A percentile compares a stretch with the other conserved stretches of the same genome.
These are phyloP conservation scores for Eueremaeus valkanovi DNA, from an alignment of 2,888 invertebrate species.

Conservation along the genomic window DNA sequence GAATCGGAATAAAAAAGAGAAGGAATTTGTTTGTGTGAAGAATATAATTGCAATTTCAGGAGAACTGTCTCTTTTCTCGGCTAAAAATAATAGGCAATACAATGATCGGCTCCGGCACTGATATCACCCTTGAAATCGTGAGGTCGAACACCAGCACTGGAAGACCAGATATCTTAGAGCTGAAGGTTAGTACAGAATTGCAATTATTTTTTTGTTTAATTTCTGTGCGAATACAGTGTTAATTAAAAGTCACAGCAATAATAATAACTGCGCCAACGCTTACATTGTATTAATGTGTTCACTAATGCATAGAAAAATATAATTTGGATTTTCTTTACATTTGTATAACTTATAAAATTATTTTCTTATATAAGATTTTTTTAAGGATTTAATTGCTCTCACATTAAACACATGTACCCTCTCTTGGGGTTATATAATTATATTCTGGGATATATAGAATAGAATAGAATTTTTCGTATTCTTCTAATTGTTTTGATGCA, in stretches of 20 bases:
- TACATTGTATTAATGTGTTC: constrained; percentile 16
- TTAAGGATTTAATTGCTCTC: neutral
- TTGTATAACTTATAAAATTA: no score
- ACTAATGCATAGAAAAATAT: constrained; percentile 23
- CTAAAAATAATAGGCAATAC: neutral
- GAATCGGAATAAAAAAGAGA: neutral
- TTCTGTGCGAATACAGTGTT: neutral
- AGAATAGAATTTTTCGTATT: neutral
- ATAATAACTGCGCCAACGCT: neutral
- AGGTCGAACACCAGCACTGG: neutral
- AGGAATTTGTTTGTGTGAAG: neutral
- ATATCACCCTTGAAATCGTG: constrained; percentile 8
- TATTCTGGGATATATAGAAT: neutral
- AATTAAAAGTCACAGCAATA: constrained; percentile 1
- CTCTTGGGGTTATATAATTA: neutral
- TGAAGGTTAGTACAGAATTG: neutral
- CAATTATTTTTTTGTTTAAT: neutral
- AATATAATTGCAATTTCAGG: constrained; percentile 2
- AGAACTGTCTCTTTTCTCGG: neutral
- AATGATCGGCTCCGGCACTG: neutral
- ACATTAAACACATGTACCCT: constrained; percentile 13
- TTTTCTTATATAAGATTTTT: constrained; percentile 6
- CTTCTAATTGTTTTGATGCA: neutral
- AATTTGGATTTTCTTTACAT: constrained; percentile 2
- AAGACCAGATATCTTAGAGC: no score